phyloP scores from a whole-genome alignment of 1,140 invertebrate species.

The Anastrepha ludens region DNA sequence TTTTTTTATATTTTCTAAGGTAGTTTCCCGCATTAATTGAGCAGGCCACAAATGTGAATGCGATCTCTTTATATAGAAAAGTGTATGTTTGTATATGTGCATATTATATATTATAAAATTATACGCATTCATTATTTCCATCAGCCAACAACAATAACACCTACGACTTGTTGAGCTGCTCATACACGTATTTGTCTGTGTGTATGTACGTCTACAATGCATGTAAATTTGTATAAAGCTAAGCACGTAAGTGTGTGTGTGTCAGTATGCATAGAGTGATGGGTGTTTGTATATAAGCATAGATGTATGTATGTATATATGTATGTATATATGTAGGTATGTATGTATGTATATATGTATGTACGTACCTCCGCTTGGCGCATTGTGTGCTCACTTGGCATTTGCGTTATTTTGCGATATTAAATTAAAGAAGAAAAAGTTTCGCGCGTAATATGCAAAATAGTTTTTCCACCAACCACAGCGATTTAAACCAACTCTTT shows the following conservation, averaged over 20 bases:
- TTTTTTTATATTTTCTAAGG: background rate
- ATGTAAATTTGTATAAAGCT: no score
- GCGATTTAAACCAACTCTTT: background rate
- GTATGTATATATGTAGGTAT: background rate
- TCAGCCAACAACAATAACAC: no score
- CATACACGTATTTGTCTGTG: no score
- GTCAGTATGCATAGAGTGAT: no score
- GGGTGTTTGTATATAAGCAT: background rate
- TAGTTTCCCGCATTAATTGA: slow-evolving; percentile 28
- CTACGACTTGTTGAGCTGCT: no score
- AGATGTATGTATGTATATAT: background rate
- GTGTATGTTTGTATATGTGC: no score
- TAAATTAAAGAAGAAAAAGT: slow-evolving; percentile 48
- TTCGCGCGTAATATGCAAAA: slow-evolving; percentile 51
- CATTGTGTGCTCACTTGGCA: slow-evolving; percentile 17
- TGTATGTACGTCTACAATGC: no score
- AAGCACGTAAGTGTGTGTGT: no score
- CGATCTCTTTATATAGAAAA: background rate
- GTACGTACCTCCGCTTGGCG: background rate
- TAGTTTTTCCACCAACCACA: slow-evolving; percentile 27
- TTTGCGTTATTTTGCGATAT: slow-evolving; percentile 44
- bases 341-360: background rate
- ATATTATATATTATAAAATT: background rate
- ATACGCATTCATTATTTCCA: background rate
- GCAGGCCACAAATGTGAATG: background rate